Percentiles rank a stretch among this genome's conserved stretches.
Evolutionary conservation across 2,888 invertebrate genomes (phyloP).

Genomic region (Drosophila gaucha): DNA sequence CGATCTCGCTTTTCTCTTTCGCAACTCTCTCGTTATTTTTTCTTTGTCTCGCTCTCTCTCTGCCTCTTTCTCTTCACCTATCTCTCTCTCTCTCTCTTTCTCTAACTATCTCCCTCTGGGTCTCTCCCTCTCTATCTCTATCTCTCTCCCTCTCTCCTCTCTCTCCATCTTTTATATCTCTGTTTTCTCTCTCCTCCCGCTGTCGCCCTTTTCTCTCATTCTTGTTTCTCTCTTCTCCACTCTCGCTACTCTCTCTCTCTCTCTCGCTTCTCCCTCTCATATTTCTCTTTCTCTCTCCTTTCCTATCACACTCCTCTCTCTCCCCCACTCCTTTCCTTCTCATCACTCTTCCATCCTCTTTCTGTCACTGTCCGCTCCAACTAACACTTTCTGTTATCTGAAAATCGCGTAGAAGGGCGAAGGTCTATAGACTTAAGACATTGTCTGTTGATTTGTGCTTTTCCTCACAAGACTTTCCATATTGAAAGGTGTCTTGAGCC

Average conservation of each 20-base stretch:
- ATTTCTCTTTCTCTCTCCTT: too few relatives aligned
- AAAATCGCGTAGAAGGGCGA: slow-evolving; percentile 4
- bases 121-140: background rate
- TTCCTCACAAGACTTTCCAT: background rate
- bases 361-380: too few relatives aligned
- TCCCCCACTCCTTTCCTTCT: background rate
- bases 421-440: background rate
- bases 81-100: background rate
- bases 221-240: too few relatives aligned
- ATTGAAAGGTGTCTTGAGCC: too few relatives aligned
- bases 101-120: too few relatives aligned
- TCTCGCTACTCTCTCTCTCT: background rate
- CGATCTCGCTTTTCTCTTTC: too few relatives aligned
- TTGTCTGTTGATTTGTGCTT: background rate
- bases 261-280: background rate
- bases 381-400: background rate
- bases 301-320: background rate
- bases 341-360: too few relatives aligned
- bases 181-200: too few relatives aligned
- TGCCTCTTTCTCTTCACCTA: background rate
- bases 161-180: background rate
- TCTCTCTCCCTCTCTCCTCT: background rate
- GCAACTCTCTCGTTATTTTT: too few relatives aligned
- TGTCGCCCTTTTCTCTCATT: background rate
- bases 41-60: too few relatives aligned